Conservation (phyloP, 2,113 vertebrate genomes). For the Origma solitaria region DNA sequence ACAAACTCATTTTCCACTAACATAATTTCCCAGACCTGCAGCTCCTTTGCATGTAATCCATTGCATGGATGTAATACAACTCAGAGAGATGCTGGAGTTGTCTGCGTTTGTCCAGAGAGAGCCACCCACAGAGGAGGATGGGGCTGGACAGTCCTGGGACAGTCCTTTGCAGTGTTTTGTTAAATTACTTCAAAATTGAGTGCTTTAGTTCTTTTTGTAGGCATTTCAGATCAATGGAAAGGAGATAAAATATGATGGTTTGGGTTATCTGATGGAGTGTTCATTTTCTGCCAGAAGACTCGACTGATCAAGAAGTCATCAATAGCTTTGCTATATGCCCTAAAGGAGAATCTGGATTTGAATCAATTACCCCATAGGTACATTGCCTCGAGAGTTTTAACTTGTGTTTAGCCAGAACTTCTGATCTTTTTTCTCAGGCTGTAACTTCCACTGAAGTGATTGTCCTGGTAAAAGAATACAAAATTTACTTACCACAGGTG, state of each 20-base stretch:
- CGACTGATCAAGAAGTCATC: accelerated
- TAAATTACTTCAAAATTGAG: not conserved
- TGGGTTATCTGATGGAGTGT: not conserved
- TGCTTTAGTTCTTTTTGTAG: not conserved
- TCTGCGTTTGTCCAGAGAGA: not conserved
- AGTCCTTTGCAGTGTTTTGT: not conserved
- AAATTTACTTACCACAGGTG: not conserved
- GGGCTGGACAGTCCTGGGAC: not conserved
- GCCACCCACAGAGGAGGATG: not conserved
- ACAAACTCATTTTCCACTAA: not conserved
- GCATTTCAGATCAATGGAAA: not conserved
- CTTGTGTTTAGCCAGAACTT: not conserved
- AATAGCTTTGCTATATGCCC: not conserved
- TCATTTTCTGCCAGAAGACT: not conserved
- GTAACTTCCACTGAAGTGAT: not conserved
- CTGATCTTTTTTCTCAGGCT: not conserved
- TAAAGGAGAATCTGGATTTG: not conserved
- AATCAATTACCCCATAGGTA: not conserved
- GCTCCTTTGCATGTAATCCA: not conserved
- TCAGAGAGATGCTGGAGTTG: not conserved
- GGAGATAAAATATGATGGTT: not conserved
- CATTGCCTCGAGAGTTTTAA: not conserved
- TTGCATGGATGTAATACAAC: accelerated
- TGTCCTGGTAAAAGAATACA: not conserved
- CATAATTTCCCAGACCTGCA: not conserved